Evolutionary conservation across 2,888 invertebrate genomes (phyloP), one percentile per base, ranked within the genome.

Genomic region (Phrixothrix hirtus): DNA sequence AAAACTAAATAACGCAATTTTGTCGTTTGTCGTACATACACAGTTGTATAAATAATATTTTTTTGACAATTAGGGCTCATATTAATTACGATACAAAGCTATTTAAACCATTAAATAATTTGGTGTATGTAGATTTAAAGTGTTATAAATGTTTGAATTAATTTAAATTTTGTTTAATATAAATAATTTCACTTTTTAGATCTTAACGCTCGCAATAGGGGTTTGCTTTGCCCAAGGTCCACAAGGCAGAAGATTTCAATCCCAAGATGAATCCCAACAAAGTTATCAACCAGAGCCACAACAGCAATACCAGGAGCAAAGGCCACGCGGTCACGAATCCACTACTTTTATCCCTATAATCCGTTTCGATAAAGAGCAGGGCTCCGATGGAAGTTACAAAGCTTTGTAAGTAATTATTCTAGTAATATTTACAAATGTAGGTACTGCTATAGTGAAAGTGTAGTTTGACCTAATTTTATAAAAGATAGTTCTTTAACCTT

Each of bases 291-390:
- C 55, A 25, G 55, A 60, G 25, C 63, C 65, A 39, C 61, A 63
- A 36, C 59, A 63, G 27, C 62, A 69, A 30, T 61, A 66, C 21
- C 75, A 77, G 55, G 77, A 80, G 7, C 9, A 21, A 21, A 77
- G 72, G 74, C 76, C 66, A 71, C 71, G 43, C 1, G 57, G 59
- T 74, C 76, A 68, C 44, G 82, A 83, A 30, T 82, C 83, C 11
- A 86, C 88, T 54, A 90, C 89, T n/a, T 85, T 78, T 73, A 87
- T 91, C 63, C 91, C 91, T 11, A 91, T 91, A 69, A 82, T 91
- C 55, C 81, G 83, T 61, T 90, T 89, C 73, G 88, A 89, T 68
- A 90, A 91, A 70, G 88, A 89, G 71, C 90, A 91, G 70, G 88
- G 87, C 58, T 85, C 83, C 59, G 90, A 89, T 75, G 91, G 91